These are phyloP conservation scores for Okamejei kenojei DNA, from an alignment of 2,797 vertebrate genomes.

Conservation along the genomic window DNA sequence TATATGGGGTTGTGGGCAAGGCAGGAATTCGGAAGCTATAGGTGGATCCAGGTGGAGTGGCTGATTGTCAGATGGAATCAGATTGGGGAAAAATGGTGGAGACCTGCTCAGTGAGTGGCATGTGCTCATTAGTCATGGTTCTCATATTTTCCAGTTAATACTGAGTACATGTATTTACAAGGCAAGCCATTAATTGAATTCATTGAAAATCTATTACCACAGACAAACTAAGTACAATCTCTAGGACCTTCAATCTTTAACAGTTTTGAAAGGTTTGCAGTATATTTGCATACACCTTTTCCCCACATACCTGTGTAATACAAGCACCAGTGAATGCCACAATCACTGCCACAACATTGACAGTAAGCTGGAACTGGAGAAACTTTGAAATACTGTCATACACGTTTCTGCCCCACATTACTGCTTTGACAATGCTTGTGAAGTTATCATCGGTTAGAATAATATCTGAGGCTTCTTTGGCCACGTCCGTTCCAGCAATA, in stretches of 20 bases:
- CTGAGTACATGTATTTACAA: background rate
- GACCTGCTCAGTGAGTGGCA: background rate
- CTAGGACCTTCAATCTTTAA: no score
- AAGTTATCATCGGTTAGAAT: conserved; percentile 99
- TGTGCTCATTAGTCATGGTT: background rate
- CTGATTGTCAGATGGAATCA: no score
- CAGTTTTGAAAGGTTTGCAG: background rate
- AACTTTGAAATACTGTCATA: conserved; percentile 99
- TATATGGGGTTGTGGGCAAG: no score
- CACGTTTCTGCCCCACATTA: conserved; percentile 98
- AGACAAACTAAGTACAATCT: no score
- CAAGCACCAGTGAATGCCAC: conserved; percentile 97
- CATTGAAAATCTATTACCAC: background rate
- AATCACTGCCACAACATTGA: conserved; percentile 96
- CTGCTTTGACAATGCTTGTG: conserved; percentile 93
- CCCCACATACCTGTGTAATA: conserved; percentile 83
- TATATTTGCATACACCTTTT: background rate
- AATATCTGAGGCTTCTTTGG: conserved; percentile 98
- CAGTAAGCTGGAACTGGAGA: conserved; percentile 97
- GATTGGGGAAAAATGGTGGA: no score
- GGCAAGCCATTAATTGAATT: background rate
- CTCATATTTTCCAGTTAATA: background rate
- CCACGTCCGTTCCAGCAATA: conserved; percentile 93
- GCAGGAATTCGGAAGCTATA: no score
- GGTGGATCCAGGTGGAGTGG: no score